Evolutionary conservation across 2,797 vertebrate genomes (phyloP), one percentile per base, ranked within the genome.

Genomic region (Tiaroga cobitis): DNA sequence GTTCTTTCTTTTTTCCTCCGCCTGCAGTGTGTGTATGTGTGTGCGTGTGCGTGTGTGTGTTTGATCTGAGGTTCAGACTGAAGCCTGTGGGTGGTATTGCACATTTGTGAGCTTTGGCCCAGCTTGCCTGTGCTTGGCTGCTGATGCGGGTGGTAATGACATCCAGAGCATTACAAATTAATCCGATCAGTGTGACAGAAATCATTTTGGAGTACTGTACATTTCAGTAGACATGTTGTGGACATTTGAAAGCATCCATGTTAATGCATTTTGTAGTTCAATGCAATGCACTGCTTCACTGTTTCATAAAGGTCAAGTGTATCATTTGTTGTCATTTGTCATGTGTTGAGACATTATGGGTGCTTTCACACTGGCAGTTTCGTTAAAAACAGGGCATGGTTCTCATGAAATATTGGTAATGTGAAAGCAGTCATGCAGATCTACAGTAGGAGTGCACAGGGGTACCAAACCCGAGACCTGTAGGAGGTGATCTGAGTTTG

Each of bases 81-180:
- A 72, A 41, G 43, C 72, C 16, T 8, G 59, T 54, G 29, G 82
- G 61, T 77, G 73, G 61, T 67, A 49, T 77, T 16, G 11, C 73
- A 16, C 24, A 69, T 84, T 84, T 54, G 46, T 68, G 63, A 41
- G 73, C 54, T 68, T 43, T 41, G 73, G 74, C 63, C 46, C 74
- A 84, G 73, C 46, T 77, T 43, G 46, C 19, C n/a, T 84, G 61
- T 84, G 56, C 63, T 67, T 69, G 79, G 79, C 79, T 34, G 43
- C 79, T 54, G 63, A 51, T 84, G 61, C 13, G 8, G 61, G 61
- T 69, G 34, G 49, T 68, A 76, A 43, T 84, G 63, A 32, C 46
- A 78, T 69, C 63, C 73, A 56, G 68, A 56, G 16, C 73, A 54
- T 76, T 68, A 68, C 72, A 68, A 56, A 76, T 83, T 6, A 83